Evolutionary conservation across 2,797 vertebrate genomes (phyloP), one percentile per base, ranked within the genome.

Genomic region (Sebastes hubbsi): DNA sequence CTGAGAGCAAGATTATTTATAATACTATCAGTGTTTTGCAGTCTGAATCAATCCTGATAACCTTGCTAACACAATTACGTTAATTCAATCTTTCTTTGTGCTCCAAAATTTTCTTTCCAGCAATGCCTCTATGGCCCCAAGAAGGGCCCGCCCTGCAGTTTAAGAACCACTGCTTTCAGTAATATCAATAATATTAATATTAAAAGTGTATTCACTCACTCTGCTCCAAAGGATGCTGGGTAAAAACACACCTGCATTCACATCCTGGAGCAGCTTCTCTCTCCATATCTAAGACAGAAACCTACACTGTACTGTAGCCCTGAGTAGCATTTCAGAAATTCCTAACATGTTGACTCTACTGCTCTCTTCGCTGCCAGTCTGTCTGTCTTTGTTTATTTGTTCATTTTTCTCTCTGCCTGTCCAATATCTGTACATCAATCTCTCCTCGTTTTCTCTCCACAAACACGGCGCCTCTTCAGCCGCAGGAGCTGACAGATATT

Each of bases 401-500:
- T 82, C 56, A 60, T 72, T 74, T 87, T 68, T 78, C 73, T 77
- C 61, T 88, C n/a, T 75, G 71, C 72, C 69, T 70, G 65, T 88
- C 69, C 27, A 55, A 38, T 83, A 82, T 85, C 80, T 78, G 55
- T 30, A 16, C 72, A 83, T 89, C 87, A 82, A 63, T 77, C 72
- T 49, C 24, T 78, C 27, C 12, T 25, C 58, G 11, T 77, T 75
- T 77, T 83, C 75, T 85, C 71, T 75, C 77, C 65, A 29, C 79
- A 70, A 81, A 82, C 79, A 24, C 55, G 42, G 52, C 36, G 4
- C 46, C 82, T 36, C 77, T 36, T 63, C 77, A 99, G 98, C 98
- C 98, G 0, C 97, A 97, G 0, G 98, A 98, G 93, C 86, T 99
- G 95, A 99, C 98, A 72, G 97, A 97, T 0, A 96, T 97, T 68